Evolutionary conservation across 2,888 invertebrate genomes (phyloP), one percentile per base, ranked within the genome.

Genomic region (Orthosia gracilis): DNA sequence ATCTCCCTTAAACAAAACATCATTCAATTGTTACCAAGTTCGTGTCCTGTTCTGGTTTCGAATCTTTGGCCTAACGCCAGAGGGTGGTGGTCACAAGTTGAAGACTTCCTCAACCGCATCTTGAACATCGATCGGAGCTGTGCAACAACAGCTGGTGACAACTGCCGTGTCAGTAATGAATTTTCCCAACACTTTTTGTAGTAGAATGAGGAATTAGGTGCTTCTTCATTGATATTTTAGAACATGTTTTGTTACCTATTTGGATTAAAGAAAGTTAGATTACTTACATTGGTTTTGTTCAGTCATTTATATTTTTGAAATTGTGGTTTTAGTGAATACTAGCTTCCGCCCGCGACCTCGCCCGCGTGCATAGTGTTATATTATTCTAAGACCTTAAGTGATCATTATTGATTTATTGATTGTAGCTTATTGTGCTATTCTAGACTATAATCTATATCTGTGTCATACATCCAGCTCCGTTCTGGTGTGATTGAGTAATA

Each of bases 61-160:
- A 64, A 15, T 50, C 76, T 61, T 80, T 75, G 80, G 85, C 78
- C 73, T 57, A 21, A 15, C 58, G 74, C 78, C 80, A 87, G 80
- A 61, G 23, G 15, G 61, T 73, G 62, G 73, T 73, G 66, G 71
- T 69, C 26, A 71, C 26, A 81, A 76, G 74, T 81, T 79, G 55
- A 75, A 55, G 67, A 67, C 40, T 50, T 63, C 61, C 59, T 57
- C 45, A 71, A 58, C 68, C 79, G 68, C 72, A 57, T 65, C 64
- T 79, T 52, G 59, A 68, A 67, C 70, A 82, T 78, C 79, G 78
- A 82, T 77, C 68, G 55, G 4, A 26, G 76, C 79, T 83, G 69
- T 76, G 74, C 71, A 73, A 84, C 68, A 71, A 64, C 82, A 79
- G 80, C 75, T 86, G 80, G 69, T 67, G 31, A 50, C 63, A 18